Evolutionary conservation across 2,888 invertebrate species (phyloP).

Genomic region (Camptogramma bilineatum): DNA sequence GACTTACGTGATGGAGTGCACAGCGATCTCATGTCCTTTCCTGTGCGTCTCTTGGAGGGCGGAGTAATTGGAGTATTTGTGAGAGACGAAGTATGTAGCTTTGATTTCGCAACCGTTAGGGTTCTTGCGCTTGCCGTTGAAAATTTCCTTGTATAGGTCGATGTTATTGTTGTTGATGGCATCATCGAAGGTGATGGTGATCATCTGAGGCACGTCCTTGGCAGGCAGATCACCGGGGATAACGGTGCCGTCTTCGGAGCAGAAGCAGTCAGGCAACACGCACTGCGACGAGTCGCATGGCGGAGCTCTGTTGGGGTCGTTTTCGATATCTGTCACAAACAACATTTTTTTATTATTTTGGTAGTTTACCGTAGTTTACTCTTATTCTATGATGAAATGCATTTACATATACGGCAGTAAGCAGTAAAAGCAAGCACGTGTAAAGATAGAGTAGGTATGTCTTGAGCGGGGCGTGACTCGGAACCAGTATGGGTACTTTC

Average conservation of each 20-base stretch:
- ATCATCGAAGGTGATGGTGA: slow-evolving; percentile 97
- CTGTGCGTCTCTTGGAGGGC: slow-evolving; percentile 96
- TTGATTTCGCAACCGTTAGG: slow-evolving; percentile 97
- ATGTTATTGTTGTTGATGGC: slow-evolving; percentile 98
- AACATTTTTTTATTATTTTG: slow-evolving; percentile 9
- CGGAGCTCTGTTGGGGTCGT: slow-evolving; percentile 96
- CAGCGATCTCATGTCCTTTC: slow-evolving; percentile 97
- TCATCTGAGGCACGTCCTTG: slow-evolving; percentile 96
- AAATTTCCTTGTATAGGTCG: slow-evolving; percentile 96
- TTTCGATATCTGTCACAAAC: slow-evolving; percentile 91
- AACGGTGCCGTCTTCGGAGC: slow-evolving; percentile 95
- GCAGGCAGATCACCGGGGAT: slow-evolving; percentile 94
- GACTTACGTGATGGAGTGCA: slow-evolving; percentile 96
- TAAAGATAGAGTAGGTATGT: slow-evolving; percentile 49
- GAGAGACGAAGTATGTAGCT: slow-evolving; percentile 96
- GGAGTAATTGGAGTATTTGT: slow-evolving; percentile 97
- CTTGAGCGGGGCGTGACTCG: slow-evolving; percentile 57
- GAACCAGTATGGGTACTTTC: slow-evolving; percentile 82
- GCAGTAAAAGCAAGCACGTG: slow-evolving; percentile 43
- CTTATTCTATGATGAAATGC: slow-evolving; percentile 3
- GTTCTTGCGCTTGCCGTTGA: slow-evolving; percentile 94
- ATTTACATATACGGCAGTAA: slow-evolving; percentile 45
- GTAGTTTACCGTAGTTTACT: not conserved
- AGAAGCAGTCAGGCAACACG: slow-evolving; percentile 96
- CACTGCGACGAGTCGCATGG: slow-evolving; percentile 95